Percentiles rank a stretch among this genome's conserved stretches.
Conservation (phyloP, 1,140 invertebrate genomes). For the Lamellibrachia luymesi region DNA sequence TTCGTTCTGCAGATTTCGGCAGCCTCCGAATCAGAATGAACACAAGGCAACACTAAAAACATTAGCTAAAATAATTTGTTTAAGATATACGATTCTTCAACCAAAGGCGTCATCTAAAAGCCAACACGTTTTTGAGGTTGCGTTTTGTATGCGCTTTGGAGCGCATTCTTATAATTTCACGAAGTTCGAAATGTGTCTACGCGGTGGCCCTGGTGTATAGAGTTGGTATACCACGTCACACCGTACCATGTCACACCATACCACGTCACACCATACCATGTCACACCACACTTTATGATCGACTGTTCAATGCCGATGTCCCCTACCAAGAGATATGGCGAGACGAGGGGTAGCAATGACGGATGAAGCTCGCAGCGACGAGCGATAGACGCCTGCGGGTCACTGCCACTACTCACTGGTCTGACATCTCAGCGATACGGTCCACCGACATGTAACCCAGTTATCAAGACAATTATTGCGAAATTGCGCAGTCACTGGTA, state of each 20-base stretch:
- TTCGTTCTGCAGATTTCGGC: too few species aligned
- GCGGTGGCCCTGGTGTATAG: too few species aligned
- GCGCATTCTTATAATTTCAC: background rate
- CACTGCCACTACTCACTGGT: background rate
- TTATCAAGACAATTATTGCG: background rate
- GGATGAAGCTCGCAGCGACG: background rate
- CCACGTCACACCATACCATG: background rate
- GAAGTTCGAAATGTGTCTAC: background rate
- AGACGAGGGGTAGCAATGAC: background rate
- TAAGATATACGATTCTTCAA: too few species aligned
- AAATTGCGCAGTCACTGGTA: background rate
- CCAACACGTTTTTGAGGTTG: background rate
- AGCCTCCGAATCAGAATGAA: too few species aligned
- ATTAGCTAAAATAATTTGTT: too few species aligned
- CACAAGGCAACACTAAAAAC: too few species aligned
- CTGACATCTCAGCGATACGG: background rate
- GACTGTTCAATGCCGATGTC: background rate
- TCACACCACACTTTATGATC: background rate
- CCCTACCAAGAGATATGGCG: background rate
- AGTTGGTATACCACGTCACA: background rate
- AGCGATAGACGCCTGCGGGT: background rate
- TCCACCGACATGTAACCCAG: background rate
- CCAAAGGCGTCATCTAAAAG: too few species aligned
- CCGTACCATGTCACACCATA: background rate
- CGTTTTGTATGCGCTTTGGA: background rate